Evolutionary conservation across 2,797 vertebrate species (phyloP).

Genomic region (Allobates femoralis): DNA sequence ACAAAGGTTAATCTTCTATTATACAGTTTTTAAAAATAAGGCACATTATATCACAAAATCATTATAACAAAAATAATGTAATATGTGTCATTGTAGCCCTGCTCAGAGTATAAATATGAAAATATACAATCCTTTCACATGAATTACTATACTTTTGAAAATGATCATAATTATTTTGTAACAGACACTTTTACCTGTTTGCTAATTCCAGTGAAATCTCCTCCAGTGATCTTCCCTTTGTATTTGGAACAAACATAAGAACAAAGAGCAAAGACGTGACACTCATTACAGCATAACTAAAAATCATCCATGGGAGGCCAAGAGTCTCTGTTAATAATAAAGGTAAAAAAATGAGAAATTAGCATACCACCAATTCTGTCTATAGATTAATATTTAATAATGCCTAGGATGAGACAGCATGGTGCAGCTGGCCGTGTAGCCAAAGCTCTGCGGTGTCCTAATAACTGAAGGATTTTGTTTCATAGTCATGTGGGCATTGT

Average conservation of each 20-base stretch:
- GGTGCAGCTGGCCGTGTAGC: too few species aligned
- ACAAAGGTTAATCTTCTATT: too few species aligned
- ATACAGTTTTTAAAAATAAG: too few species aligned
- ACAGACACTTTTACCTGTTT: slow-evolving; percentile 79
- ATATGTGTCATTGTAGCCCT: too few species aligned
- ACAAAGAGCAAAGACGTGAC: slow-evolving; percentile 87
- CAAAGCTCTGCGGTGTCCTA: too few species aligned
- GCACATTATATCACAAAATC: too few species aligned
- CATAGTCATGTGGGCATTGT: too few species aligned
- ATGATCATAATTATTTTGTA: neutral
- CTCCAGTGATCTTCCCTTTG: slow-evolving; percentile 90
- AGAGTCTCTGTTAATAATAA: slow-evolving; percentile 79
- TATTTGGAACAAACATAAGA: slow-evolving; percentile 89
- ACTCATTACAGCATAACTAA: slow-evolving; percentile 89
- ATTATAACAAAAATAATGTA: too few species aligned
- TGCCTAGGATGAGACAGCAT: too few species aligned
- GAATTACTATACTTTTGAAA: neutral
- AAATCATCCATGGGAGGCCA: slow-evolving; percentile 88
- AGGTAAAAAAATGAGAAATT: slow-evolving; percentile 58
- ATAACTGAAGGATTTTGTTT: too few species aligned
- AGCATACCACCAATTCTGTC: slow-evolving; percentile 1
- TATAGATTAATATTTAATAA: neutral
- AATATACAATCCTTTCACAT: neutral
- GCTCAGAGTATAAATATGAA: too few species aligned
- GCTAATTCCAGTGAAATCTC: slow-evolving; percentile 93